phyloP scores from a whole-genome alignment of 1,140 invertebrate species.

The Dryas iulia region DNA sequence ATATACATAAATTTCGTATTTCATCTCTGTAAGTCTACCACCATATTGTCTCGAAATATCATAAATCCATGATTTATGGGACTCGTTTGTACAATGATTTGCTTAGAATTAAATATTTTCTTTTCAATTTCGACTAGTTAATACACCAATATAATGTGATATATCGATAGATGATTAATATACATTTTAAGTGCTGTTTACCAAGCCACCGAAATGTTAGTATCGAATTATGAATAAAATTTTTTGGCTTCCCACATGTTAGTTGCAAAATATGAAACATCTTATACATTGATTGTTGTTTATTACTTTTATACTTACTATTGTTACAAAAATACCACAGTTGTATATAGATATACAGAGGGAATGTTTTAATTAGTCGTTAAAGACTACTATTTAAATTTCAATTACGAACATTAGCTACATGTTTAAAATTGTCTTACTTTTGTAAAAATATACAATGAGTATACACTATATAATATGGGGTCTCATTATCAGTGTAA shows the following conservation, averaged over 20 bases:
- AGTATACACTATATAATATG: constrained; percentile 13
- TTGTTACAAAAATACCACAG: not conserved
- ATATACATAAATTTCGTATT: constrained; percentile 16
- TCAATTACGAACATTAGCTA: not conserved
- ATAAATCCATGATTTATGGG: constrained; percentile 39
- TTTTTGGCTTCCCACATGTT: constrained; percentile 23
- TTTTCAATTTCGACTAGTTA: constrained; percentile 32
- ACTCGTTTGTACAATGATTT: constrained; percentile 32
- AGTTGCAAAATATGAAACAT: constrained; percentile 23
- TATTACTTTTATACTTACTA: not conserved
- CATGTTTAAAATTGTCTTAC: not conserved
- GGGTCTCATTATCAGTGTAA: constrained; percentile 20
- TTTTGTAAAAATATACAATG: constrained; percentile 13
- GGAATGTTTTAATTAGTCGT: not conserved
- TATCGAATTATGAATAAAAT: constrained; percentile 22
- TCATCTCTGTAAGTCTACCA: not conserved
- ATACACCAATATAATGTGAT: constrained; percentile 30
- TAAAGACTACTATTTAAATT: not conserved
- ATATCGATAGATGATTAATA: constrained; percentile 12
- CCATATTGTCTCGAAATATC: constrained; percentile 45
- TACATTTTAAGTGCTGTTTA: constrained; percentile 37
- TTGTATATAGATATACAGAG: not conserved
- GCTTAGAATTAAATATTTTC: not conserved
- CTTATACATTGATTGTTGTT: constrained; percentile 1
- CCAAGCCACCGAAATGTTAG: constrained; percentile 52